These are phyloP conservation scores for Eulemur macaco DNA, from an alignment of 2,113 vertebrate genomes.

Conservation along the genomic window DNA sequence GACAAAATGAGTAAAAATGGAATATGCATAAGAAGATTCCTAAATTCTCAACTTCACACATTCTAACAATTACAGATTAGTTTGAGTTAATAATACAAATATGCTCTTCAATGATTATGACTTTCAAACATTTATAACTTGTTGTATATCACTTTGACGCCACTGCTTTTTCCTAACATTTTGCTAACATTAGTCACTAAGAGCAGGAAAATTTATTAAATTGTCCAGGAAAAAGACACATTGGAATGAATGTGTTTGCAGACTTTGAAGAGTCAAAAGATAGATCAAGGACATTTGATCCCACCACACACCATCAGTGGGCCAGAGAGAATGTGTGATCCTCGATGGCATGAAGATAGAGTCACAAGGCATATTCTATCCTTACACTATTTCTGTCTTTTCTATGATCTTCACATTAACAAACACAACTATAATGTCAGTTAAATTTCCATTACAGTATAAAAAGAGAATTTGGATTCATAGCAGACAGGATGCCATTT, in stretches of 20 bases:
- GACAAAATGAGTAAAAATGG: neutral
- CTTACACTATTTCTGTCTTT: neutral
- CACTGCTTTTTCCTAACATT: neutral
- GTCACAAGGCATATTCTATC: neutral
- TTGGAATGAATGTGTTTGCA: neutral
- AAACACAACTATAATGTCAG: neutral
- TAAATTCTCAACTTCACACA: neutral
- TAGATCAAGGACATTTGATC: neutral
- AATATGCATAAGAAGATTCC: neutral
- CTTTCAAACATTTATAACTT: slow-evolving; percentile 31
- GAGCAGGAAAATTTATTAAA: neutral
- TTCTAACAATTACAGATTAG: neutral
- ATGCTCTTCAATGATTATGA: neutral
- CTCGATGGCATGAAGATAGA: neutral
- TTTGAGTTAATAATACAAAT: neutral
- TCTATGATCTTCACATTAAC: neutral
- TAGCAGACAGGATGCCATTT: neutral
- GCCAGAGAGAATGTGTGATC: neutral
- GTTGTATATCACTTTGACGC: neutral
- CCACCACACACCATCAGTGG: neutral
- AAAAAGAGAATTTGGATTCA: neutral
- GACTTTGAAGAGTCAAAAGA: neutral
- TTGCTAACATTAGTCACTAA: neutral
- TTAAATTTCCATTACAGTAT: neutral
- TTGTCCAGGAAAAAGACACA: neutral